A percentile compares a stretch with the other conserved stretches of the same genome.
phyloP scores from a whole-genome alignment of 1,140 invertebrate species.

The Heliconius hermathena region DNA sequence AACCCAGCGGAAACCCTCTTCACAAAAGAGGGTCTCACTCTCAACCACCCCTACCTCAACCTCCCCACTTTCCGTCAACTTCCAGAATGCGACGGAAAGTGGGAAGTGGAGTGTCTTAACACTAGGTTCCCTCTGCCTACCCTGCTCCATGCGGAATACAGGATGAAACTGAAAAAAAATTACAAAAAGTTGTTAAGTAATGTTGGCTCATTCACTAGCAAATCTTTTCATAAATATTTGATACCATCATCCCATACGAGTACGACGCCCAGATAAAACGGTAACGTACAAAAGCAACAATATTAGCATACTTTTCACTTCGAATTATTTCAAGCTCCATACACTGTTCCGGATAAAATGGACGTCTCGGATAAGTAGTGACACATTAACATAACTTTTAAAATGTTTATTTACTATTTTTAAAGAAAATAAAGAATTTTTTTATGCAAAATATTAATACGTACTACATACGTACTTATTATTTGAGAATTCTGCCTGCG shows the following conservation, averaged over 20 bases:
- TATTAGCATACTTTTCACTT: conserved; percentile 51
- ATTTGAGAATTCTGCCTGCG: background rate
- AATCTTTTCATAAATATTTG: conserved; percentile 6
- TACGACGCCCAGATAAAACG: background rate
- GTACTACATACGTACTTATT: too few species aligned
- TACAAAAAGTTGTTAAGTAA: too few species aligned
- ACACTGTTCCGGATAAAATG: conserved; percentile 35
- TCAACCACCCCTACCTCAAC: too few species aligned
- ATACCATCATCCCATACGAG: background rate
- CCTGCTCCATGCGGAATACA: too few species aligned
- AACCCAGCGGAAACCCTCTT: too few species aligned
- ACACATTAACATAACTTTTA: conserved; percentile 49
- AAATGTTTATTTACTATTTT: background rate
- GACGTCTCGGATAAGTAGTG: conserved; percentile 39
- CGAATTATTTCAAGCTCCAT: conserved; percentile 40
- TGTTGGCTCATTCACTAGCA: background rate
- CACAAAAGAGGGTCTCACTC: too few species aligned
- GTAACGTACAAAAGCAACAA: conserved; percentile 39
- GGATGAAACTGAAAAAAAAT: too few species aligned
- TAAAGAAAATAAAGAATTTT: background rate
- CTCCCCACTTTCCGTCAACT: too few species aligned
- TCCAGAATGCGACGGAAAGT: too few species aligned
- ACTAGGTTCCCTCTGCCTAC: too few species aligned
- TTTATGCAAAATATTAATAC: background rate
- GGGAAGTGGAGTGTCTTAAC: too few species aligned